phyloP scores from a whole-genome alignment of 2,888 invertebrate species.

The Drymonia ruficornis region DNA sequence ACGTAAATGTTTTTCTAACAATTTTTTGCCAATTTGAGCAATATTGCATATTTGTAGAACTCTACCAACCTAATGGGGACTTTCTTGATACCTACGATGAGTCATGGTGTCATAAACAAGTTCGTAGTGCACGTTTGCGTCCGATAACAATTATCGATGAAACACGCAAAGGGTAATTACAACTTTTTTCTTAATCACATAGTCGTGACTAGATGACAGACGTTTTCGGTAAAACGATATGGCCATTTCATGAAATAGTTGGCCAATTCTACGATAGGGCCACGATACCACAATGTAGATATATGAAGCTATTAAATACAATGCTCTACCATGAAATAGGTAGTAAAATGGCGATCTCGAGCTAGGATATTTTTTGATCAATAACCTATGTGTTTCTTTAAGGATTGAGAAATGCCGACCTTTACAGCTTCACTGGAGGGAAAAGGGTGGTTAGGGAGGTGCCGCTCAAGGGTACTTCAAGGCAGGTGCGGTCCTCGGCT shows the following conservation, averaged over 20 bases:
- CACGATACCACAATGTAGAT: no score
- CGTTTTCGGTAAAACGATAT: no score
- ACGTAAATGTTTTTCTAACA: no score
- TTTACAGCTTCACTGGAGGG: no score
- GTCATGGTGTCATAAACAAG: constrained; percentile 18
- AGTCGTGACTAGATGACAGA: neutral
- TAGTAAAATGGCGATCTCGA: no score
- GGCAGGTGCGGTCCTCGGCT: no score
- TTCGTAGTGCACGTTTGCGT: constrained; percentile 5
- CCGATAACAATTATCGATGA: neutral
- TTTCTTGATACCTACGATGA: neutral
- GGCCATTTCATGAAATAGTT: neutral
- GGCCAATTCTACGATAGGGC: no score
- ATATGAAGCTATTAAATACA: neutral
- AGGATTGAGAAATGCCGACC: no score
- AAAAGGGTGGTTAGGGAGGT: no score
- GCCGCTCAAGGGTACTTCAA: no score
- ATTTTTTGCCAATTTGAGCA: constrained; percentile 11
- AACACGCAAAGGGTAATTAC: neutral
- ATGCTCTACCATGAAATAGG: neutral
- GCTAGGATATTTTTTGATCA: no score
- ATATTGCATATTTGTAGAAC: constrained; percentile 7
- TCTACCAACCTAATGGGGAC: neutral
- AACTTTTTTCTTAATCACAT: neutral
- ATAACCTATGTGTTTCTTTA: no score